phyloP scores from a whole-genome alignment of 2,888 invertebrate genomes.

The Diarsia dahlii region DNA sequence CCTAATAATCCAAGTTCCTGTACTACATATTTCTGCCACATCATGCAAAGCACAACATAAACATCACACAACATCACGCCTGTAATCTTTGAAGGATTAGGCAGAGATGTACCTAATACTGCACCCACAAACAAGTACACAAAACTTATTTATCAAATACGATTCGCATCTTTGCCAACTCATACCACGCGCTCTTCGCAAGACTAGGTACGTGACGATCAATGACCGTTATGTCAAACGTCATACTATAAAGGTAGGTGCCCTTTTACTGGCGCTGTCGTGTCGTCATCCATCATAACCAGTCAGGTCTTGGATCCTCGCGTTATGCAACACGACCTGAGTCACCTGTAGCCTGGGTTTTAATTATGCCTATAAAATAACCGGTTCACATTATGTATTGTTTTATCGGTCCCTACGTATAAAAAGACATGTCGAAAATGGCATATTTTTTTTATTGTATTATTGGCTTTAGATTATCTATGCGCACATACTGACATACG shows the following conservation, averaged over 20 bases:
- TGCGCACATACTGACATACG: too few species aligned
- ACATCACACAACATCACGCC: too few species aligned
- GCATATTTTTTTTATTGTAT: too few species aligned
- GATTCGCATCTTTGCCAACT: constrained; percentile 2
- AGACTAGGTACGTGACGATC: constrained; percentile 29
- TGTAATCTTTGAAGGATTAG: too few species aligned
- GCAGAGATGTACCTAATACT: too few species aligned
- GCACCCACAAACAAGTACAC: too few species aligned
- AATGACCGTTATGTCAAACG: constrained; percentile 46
- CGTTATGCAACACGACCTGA: constrained; percentile 43
- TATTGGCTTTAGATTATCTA: too few species aligned
- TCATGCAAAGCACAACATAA: too few species aligned
- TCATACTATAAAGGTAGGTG: constrained; percentile 24
- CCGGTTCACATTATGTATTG: neutral
- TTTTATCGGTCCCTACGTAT: too few species aligned
- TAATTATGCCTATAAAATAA: constrained; percentile 21
- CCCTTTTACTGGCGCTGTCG: constrained; percentile 47
- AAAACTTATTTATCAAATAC: neutral
- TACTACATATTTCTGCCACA: too few species aligned
- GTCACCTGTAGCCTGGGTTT: constrained; percentile 20
- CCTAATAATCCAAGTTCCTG: too few species aligned
- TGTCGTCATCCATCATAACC: constrained; percentile 32
- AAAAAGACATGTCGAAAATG: too few species aligned
- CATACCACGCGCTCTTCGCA: constrained; percentile 17
- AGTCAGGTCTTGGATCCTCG: constrained; percentile 45